Conservation (phyloP, 2,888 invertebrate genomes). For the Pharmacophagus antenor region DNA sequence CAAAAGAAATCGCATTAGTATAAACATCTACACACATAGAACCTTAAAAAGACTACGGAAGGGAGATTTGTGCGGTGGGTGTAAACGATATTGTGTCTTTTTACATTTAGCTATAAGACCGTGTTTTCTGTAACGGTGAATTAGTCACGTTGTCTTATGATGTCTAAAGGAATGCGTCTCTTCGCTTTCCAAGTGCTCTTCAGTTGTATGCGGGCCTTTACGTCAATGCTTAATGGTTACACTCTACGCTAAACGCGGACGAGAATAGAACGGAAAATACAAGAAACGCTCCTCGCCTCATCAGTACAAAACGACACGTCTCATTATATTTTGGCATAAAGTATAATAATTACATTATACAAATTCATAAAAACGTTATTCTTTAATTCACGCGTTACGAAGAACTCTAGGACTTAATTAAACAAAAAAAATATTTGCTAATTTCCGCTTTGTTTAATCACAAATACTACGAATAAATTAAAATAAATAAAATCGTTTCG, state of each 20-base stretch:
- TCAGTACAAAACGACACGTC: conserved; percentile 12
- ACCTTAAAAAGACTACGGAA: conserved; percentile 16
- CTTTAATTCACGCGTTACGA: too few species aligned
- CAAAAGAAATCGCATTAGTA: conserved; percentile 21
- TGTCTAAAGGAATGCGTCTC: conserved; percentile 29
- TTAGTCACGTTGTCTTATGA: conserved; percentile 16
- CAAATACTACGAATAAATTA: too few species aligned
- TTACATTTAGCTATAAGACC: background rate
- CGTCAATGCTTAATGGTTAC: conserved; percentile 32
- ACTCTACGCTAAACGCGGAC: conserved; percentile 24
- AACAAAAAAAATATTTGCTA: too few species aligned
- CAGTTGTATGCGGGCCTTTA: conserved; percentile 27
- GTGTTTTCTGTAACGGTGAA: background rate
- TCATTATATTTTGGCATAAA: conserved; percentile 5
- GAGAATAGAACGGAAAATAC: conserved; percentile 15
- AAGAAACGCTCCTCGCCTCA: conserved; percentile 19
- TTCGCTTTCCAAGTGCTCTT: conserved; percentile 29
- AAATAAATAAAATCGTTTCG: too few species aligned
- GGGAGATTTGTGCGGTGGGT: conserved; percentile 4
- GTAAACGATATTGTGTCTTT: conserved; percentile 1
- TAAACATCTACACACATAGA: conserved; percentile 17
- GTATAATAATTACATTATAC: conserved; percentile 2
- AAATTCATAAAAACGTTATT: too few species aligned
- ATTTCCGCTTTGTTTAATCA: too few species aligned
- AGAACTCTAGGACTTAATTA: too few species aligned